These are phyloP conservation scores for Phaenicophaeus curvirostris DNA, from an alignment of 2,797 vertebrate genomes.

Conservation along the genomic window DNA sequence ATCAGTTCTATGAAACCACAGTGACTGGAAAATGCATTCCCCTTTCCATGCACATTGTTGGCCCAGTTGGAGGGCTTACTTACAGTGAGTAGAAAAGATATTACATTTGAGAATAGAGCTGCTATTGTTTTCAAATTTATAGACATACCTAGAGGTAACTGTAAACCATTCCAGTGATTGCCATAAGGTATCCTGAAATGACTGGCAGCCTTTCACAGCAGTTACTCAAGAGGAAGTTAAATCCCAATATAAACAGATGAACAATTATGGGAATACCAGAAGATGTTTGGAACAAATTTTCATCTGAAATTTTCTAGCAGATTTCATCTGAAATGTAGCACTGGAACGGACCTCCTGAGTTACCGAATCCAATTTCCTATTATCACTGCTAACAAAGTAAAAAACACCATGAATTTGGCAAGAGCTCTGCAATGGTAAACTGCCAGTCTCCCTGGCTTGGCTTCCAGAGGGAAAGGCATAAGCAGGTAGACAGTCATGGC, in stretches of 20 bases:
- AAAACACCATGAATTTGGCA: constrained; percentile 26
- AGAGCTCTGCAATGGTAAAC: neutral
- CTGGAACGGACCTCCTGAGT: neutral
- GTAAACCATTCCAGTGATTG: neutral
- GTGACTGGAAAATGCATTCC: neutral
- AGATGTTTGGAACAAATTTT: neutral
- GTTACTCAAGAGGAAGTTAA: constrained; percentile 1
- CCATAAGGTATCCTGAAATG: neutral
- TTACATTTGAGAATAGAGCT: constrained; percentile 17
- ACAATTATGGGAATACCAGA: neutral
- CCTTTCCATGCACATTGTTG: neutral
- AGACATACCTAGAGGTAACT: constrained; percentile 28
- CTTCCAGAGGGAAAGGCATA: neutral
- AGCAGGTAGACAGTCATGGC: neutral
- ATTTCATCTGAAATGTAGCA: neutral
- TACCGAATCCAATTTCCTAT: constrained; percentile 3
- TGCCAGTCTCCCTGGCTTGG: neutral
- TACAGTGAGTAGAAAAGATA: neutral
- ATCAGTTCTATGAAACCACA: neutral
- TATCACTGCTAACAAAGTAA: neutral
- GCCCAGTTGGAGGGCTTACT: neutral
- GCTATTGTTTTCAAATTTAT: constrained; percentile 29
- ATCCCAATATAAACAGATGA: neutral
- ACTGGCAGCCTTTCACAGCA: neutral
- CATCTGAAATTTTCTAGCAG: neutral